Conservation (phyloP, 2,797 vertebrate species). For the Ptychadena robeensis region DNA sequence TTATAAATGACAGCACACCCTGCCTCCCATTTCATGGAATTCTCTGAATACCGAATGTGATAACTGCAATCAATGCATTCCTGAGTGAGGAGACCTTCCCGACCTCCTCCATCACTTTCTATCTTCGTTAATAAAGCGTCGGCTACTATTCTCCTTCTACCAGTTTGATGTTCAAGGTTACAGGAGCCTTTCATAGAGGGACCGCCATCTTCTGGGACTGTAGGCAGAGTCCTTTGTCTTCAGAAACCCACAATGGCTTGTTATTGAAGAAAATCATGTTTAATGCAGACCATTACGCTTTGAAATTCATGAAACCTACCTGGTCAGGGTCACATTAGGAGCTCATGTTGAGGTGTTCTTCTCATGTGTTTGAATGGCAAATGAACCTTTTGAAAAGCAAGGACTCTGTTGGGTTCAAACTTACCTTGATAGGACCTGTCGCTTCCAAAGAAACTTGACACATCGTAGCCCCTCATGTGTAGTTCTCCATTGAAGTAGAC, state of each 20-base stretch:
- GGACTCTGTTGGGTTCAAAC: too few species aligned
- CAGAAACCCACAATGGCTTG: background rate
- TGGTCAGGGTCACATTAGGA: too few species aligned
- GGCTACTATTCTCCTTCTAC: background rate
- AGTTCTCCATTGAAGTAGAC: too few species aligned
- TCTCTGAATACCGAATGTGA: background rate
- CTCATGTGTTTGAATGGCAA: too few species aligned
- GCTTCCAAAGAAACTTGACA: too few species aligned
- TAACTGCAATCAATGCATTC: background rate
- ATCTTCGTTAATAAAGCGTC: background rate
- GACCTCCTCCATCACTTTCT: background rate
- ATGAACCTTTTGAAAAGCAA: too few species aligned
- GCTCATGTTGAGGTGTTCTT: too few species aligned
- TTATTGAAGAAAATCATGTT: background rate
- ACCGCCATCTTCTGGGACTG: too few species aligned
- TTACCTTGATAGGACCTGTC: too few species aligned
- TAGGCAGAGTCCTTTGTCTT: background rate
- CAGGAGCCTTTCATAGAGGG: background rate
- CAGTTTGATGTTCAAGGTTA: background rate
- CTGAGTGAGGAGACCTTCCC: background rate
- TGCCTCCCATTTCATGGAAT: constrained; percentile 10
- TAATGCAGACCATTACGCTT: too few species aligned
- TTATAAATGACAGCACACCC: background rate
- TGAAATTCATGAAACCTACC: too few species aligned
- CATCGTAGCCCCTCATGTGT: too few species aligned